Percentiles rank a stretch among this genome's conserved stretches.
Evolutionary conservation across 2,888 invertebrate species (phyloP).

Genomic region (Coenonympha glycerion): DNA sequence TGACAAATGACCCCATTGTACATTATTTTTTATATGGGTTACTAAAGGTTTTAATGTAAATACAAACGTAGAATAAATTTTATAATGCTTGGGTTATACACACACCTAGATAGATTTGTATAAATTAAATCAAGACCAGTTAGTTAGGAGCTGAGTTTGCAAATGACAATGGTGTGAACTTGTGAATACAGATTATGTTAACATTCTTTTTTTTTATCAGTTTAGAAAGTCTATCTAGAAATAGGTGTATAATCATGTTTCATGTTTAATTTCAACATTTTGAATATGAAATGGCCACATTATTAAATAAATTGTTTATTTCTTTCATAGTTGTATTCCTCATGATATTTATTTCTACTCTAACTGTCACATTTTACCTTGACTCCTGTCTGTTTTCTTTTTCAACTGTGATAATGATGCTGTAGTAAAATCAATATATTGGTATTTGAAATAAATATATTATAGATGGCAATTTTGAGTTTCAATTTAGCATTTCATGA

Average conservation of each 20-base stretch:
- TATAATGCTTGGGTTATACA: background rate
- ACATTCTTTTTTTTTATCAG: background rate
- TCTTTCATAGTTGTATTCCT: slow-evolving; percentile 21
- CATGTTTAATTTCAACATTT: slow-evolving; percentile 38
- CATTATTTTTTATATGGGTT: slow-evolving; percentile 31
- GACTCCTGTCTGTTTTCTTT: slow-evolving; percentile 25
- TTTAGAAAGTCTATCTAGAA: background rate
- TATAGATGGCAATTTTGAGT: slow-evolving; percentile 16
- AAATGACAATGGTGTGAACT: too few relatives aligned
- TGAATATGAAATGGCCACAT: slow-evolving; percentile 33
- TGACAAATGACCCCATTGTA: too few relatives aligned
- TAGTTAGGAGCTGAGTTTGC: too few relatives aligned
- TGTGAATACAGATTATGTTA: background rate
- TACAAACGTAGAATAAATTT: slow-evolving; percentile 30
- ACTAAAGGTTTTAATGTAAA: slow-evolving; percentile 39
- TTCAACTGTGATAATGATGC: slow-evolving; percentile 26
- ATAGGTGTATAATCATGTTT: slow-evolving; percentile 41
- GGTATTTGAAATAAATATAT: slow-evolving; percentile 25
- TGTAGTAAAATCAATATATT: slow-evolving; percentile 11
- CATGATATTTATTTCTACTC: slow-evolving; percentile 24
- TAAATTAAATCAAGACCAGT: background rate
- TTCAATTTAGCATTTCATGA: too few relatives aligned
- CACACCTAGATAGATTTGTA: background rate
- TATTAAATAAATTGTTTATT: slow-evolving; percentile 40
- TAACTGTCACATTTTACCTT: slow-evolving; percentile 22